Conservation (phyloP, 2,797 vertebrate genomes). For the Sebastes vulpes region DNA sequence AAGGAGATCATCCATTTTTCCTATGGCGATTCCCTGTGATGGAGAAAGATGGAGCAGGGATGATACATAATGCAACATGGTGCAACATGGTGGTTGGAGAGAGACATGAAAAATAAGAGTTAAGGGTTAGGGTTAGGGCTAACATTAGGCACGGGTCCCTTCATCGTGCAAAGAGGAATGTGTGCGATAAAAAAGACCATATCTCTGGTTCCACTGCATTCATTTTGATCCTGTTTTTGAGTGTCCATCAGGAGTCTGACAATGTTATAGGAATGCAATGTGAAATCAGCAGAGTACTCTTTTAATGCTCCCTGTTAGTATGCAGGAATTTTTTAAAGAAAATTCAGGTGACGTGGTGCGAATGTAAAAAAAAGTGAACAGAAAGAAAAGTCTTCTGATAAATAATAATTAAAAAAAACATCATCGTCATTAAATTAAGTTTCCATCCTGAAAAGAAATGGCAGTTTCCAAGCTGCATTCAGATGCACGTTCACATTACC, state of each 20-base stretch:
- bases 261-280: no score
- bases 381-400: no score
- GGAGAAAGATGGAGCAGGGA: neutral
- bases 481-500: neutral
- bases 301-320: neutral
- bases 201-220: no score
- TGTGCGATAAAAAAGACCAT: neutral
- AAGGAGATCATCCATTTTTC: constrained; percentile 36
- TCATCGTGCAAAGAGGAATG: neutral
- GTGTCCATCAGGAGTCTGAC: no score
- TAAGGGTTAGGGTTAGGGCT: neutral
- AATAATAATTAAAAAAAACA: no score
- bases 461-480: neutral
- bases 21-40: neutral
- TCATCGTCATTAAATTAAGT: neutral
- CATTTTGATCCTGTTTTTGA: no score
- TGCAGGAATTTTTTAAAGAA: neutral
- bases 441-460: neutral
- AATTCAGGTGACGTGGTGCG: neutral
- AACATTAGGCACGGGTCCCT: neutral
- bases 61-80: neutral
- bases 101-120: neutral
- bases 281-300: neutral
- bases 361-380: neutral
- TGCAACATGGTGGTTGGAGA: neutral